Conservation (phyloP, 2,888 invertebrate species). For the Drosophila quasianomalipes region DNA sequence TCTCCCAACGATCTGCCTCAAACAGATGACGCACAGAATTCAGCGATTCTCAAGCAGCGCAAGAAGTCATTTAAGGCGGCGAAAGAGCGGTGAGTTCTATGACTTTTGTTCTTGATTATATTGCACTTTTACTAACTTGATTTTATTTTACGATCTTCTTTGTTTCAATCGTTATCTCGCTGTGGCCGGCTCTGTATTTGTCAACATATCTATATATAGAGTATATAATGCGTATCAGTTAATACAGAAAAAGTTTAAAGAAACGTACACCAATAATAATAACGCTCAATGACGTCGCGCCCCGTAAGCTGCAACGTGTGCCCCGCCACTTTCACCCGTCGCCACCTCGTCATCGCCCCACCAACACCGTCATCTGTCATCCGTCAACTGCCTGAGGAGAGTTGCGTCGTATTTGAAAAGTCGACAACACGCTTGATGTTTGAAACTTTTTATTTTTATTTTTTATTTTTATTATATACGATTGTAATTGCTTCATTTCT, state of each 20-base stretch:
- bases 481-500: conserved; percentile 82
- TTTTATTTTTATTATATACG: conserved; percentile 75
- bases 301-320: conserved; percentile 4
- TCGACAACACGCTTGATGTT: conserved; percentile 55
- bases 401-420: conserved; percentile 31
- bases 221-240: conserved; percentile 90
- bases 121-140: conserved; percentile 74
- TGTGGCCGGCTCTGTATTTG: conserved; percentile 34
- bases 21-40: conserved; percentile 74
- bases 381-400: conserved; percentile 40
- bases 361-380: conserved; percentile 37
- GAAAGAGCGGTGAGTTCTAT: conserved; percentile 83
- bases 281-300: conserved; percentile 67
- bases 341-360: conserved; percentile 2
- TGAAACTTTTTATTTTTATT: conserved; percentile 67
- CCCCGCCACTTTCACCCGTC: background rate
- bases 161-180: conserved; percentile 33
- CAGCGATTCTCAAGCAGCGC: conserved; percentile 82
- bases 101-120: background rate
- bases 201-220: conserved; percentile 78
- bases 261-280: conserved; percentile 87
- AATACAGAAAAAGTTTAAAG: conserved; percentile 90
- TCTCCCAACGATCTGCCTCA: conserved; percentile 85
- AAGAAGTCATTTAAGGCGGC: conserved; percentile 85
- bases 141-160: conserved; percentile 13